Evolutionary conservation across 2,113 vertebrate genomes (phyloP).

Genomic region (Cinclus mexicanus): DNA sequence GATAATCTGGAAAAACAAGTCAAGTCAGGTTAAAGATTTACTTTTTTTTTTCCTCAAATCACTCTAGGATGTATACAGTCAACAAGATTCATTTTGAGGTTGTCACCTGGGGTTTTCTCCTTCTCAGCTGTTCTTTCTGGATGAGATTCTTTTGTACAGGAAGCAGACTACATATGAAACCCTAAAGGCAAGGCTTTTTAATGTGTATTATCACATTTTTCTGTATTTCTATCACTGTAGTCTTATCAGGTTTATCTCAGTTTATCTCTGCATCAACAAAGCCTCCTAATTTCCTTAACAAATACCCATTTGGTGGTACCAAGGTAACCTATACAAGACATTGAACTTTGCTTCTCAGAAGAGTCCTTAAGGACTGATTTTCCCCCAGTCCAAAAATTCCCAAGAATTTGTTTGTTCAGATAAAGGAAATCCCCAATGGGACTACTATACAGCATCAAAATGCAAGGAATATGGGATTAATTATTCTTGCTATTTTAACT

Average conservation of each 20-base stretch:
- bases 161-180: neutral
- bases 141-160: neutral
- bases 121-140: neutral
- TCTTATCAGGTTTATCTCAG: neutral
- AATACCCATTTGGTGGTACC: neutral
- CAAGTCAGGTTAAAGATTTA: slow-evolving; percentile 2
- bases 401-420: neutral
- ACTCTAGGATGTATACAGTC: neutral
- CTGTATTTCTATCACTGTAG: neutral
- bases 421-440: neutral
- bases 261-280: neutral
- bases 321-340: neutral
- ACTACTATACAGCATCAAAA: neutral
- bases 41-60: neutral
- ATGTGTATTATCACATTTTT: neutral
- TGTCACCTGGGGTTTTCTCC: neutral
- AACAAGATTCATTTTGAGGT: neutral
- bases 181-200: neutral
- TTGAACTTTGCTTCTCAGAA: neutral
- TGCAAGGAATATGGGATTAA: neutral
- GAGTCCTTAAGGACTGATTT: neutral
- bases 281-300: neutral
- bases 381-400: neutral
- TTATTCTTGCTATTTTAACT: neutral
- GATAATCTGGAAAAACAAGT: slow-evolving; percentile 19